Percentiles rank a stretch among this genome's conserved stretches.
Conservation (phyloP, 2,888 invertebrate species). For the Thereva nobilitata region DNA sequence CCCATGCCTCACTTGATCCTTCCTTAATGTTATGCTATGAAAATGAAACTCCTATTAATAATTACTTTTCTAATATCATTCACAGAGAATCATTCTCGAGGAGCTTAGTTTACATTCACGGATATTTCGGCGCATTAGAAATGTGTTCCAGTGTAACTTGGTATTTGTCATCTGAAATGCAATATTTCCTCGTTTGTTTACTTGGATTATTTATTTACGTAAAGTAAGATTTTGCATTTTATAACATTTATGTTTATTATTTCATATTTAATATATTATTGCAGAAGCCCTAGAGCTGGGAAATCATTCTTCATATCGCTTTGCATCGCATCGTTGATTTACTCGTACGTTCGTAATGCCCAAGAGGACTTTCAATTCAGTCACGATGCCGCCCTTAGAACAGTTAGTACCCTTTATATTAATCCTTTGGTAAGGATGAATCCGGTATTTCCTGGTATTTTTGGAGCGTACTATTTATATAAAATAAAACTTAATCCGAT, state of each 20-base stretch:
- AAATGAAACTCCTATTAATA: too few relatives aligned
- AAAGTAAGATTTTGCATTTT: conserved; percentile 1
- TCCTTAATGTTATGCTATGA: too few relatives aligned
- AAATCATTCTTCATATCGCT: neutral
- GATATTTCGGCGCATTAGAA: neutral
- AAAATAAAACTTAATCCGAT: neutral
- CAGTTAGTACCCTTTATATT: conserved; percentile 2
- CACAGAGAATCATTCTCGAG: conserved; percentile 13
- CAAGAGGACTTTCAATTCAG: neutral
- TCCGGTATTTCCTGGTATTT: neutral
- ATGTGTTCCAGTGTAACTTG: conserved; percentile 9
- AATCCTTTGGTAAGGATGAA: conserved; percentile 5
- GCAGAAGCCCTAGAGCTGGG: neutral
- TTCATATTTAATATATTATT: neutral
- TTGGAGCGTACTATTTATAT: conserved; percentile 4
- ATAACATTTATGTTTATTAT: neutral
- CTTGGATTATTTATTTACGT: conserved; percentile 1
- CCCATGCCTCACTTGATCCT: too few relatives aligned
- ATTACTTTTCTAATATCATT: neutral
- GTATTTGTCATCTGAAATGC: conserved; percentile 20
- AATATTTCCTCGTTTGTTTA: conserved; percentile 2
- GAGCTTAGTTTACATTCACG: conserved; percentile 3
- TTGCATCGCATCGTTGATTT: neutral
- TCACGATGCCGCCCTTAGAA: neutral
- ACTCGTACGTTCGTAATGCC: neutral